Evolutionary conservation across 2,113 vertebrate genomes (phyloP).

Genomic region (Delphinus delphis): DNA sequence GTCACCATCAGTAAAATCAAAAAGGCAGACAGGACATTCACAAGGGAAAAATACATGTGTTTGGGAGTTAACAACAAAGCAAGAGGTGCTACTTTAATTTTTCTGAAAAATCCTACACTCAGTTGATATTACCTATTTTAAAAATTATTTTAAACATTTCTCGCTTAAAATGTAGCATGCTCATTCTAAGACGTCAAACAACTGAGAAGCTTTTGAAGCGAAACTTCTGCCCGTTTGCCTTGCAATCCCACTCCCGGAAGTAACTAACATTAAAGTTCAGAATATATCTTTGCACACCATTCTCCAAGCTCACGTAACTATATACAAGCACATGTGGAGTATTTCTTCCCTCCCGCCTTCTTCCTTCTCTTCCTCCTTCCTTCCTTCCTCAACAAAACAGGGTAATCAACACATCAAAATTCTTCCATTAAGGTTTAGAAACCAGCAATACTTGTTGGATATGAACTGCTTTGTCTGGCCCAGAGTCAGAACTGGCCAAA

Average conservation of each 20-base stretch:
- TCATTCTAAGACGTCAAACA: not conserved
- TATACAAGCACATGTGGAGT: not conserved
- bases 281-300: not conserved
- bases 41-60: not conserved
- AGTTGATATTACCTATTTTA: not conserved
- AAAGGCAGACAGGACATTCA: not conserved
- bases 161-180: not conserved
- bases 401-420: not conserved
- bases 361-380: not conserved
- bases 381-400: not conserved
- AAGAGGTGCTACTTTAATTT: not conserved
- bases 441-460: not conserved
- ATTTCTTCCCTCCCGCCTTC: not conserved
- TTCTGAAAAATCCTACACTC: not conserved
- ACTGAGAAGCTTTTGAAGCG: not conserved
- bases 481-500: not conserved
- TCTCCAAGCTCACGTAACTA: not conserved
- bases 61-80: not conserved
- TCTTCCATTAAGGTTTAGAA: not conserved
- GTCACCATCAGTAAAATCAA: not conserved
- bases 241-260: not conserved
- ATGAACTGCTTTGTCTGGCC: not conserved
- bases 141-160: constrained; percentile 6
- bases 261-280: not conserved
- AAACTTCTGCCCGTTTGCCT: not conserved